Evolutionary conservation across 2,888 invertebrate species (phyloP).

Genomic region (Hymenopus coronatus): DNA sequence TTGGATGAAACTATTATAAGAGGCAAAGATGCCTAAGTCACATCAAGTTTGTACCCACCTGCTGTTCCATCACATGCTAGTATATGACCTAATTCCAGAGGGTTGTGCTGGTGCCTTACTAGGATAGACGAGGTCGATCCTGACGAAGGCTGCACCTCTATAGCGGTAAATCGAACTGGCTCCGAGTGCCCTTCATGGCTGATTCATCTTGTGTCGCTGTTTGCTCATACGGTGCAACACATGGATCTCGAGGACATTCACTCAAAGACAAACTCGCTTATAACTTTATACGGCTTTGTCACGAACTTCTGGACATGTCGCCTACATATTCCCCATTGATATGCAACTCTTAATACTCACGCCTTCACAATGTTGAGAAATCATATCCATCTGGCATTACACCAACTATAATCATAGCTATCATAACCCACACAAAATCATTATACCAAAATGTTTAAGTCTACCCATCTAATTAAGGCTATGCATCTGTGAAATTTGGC

Average conservation of each 20-base stretch:
- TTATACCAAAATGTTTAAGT: no score
- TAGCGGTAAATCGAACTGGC: neutral
- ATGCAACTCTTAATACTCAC: no score
- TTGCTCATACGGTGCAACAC: neutral
- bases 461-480: no score
- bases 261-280: neutral
- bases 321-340: neutral
- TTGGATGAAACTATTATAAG: no score
- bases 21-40: no score
- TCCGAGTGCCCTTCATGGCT: neutral
- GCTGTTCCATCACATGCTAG: no score
- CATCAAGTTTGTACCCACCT: no score
- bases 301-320: neutral
- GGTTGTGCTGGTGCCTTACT: neutral
- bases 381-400: no score
- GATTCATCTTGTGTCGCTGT: neutral
- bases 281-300: neutral
- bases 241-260: neutral
- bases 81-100: no score
- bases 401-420: accelerated
- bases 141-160: neutral
- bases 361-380: no score
- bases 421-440: no score
- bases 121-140: neutral
- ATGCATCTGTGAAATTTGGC: no score